These are phyloP conservation scores for Serranochromis macrocephalus DNA, from an alignment of 2,113 vertebrate genomes.

Conservation along the genomic window DNA sequence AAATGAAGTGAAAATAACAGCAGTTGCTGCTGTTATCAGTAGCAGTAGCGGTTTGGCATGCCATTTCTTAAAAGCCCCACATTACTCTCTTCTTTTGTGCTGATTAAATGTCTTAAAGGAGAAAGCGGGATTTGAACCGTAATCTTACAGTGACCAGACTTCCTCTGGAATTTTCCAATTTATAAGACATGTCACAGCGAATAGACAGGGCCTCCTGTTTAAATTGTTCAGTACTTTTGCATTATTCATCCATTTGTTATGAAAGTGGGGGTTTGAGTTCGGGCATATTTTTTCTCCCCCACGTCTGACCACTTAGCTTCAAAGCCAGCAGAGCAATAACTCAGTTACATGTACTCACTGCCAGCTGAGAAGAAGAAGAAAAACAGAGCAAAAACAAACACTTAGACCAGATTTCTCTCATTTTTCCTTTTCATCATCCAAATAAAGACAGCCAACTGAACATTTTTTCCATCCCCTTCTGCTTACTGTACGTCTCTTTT, in stretches of 20 bases:
- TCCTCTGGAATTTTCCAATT: not conserved
- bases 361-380: not conserved
- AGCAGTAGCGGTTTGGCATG: not conserved
- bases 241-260: not conserved
- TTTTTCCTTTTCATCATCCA: not conserved
- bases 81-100: not conserved
- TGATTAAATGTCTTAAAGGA: not conserved
- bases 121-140: not conserved
- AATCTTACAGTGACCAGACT: not conserved
- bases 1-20: not conserved
- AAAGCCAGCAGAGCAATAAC: not conserved
- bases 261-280: not conserved
- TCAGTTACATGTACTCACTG: not conserved
- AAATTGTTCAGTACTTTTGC: not conserved
- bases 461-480: not conserved
- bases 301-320: not conserved
- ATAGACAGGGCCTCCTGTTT: not conserved
- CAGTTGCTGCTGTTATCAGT: not conserved
- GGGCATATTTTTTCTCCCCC: not conserved
- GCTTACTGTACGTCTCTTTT: not conserved
- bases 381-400: not conserved
- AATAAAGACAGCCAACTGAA: not conserved
- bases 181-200: not conserved
- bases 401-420: not conserved
- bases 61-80: not conserved